Evolutionary conservation across 2,888 invertebrate species (phyloP).

Genomic region (Cryptocephalus moraei): DNA sequence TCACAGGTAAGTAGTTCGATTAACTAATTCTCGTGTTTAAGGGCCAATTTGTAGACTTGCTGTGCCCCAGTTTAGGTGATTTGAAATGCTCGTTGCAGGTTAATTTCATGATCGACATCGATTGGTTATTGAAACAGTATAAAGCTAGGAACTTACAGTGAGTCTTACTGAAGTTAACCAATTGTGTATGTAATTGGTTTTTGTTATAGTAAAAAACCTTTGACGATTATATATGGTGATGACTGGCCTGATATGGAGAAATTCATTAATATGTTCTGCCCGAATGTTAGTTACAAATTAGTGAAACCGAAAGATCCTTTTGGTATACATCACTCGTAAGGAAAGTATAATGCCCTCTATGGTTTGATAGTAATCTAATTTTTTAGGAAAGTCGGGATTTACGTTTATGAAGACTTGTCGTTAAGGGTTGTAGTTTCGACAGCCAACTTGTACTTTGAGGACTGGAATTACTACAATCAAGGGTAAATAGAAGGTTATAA

Average conservation of each 20-base stretch:
- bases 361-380: not conserved
- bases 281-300: conserved; percentile 55
- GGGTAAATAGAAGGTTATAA: conserved; percentile 45
- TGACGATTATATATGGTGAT: conserved; percentile 72
- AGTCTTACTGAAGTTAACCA: conserved; percentile 13
- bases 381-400: conserved; percentile 74
- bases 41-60: conserved; percentile 56
- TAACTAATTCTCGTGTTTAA: conserved; percentile 37
- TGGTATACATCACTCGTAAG: conserved; percentile 81
- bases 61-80: conserved; percentile 67
- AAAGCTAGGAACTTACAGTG: conserved; percentile 63
- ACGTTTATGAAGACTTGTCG: conserved; percentile 72
- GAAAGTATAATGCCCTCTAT: too few relatives aligned
- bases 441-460: conserved; percentile 81
- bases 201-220: conserved; percentile 54
- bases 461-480: conserved; percentile 93
- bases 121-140: conserved; percentile 83
- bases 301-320: conserved; percentile 68
- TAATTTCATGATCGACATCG: conserved; percentile 87
- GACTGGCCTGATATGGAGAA: conserved; percentile 40
- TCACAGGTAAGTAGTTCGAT: conserved; percentile 43
- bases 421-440: conserved; percentile 82
- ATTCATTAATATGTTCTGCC: conserved; percentile 44
- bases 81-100: conserved; percentile 72
- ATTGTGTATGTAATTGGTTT: conserved; percentile 4